These are phyloP conservation scores for Ormyrus pomaceus DNA, from an alignment of 2,888 invertebrate species.

Conservation along the genomic window DNA sequence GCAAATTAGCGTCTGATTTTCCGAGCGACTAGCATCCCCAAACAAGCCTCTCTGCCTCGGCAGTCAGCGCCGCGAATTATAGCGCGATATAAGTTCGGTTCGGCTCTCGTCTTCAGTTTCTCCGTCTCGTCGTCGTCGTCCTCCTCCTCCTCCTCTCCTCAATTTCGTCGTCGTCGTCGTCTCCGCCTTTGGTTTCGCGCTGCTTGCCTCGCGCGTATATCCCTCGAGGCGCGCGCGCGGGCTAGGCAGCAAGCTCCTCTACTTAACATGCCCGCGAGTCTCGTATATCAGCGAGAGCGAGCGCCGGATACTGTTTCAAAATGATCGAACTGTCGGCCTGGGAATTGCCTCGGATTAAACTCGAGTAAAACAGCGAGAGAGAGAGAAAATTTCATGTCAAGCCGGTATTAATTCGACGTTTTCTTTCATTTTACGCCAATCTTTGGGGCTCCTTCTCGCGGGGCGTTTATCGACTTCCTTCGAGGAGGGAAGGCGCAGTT, in stretches of 20 bases:
- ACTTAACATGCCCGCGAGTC: slow-evolving; percentile 32
- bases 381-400: no score
- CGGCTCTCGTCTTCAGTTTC: slow-evolving; percentile 8
- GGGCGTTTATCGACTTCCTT: no score
- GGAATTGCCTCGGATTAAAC: slow-evolving; percentile 34
- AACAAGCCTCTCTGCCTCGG: no score
- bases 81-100: no score
- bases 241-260: slow-evolving; percentile 13
- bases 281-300: slow-evolving; percentile 29
- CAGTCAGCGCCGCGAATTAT: no score
- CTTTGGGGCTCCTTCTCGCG: no score
- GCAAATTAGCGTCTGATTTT: no score
- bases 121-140: not conserved
- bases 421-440: no score
- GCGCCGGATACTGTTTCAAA: slow-evolving; percentile 38
- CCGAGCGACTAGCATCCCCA: no score
- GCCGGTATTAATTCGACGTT: no score
- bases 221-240: slow-evolving; percentile 25
- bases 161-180: slow-evolving; percentile 9
- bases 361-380: slow-evolving; percentile 20
- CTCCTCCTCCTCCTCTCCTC: not conserved
- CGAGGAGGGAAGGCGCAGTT: no score
- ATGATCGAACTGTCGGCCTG: slow-evolving; percentile 47
- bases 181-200: slow-evolving; percentile 5
- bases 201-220: slow-evolving; percentile 12